Base-by-base conservation (phyloP, 2,113 vertebrate species). In the Pelvicachromis taeniatus region DNA sequence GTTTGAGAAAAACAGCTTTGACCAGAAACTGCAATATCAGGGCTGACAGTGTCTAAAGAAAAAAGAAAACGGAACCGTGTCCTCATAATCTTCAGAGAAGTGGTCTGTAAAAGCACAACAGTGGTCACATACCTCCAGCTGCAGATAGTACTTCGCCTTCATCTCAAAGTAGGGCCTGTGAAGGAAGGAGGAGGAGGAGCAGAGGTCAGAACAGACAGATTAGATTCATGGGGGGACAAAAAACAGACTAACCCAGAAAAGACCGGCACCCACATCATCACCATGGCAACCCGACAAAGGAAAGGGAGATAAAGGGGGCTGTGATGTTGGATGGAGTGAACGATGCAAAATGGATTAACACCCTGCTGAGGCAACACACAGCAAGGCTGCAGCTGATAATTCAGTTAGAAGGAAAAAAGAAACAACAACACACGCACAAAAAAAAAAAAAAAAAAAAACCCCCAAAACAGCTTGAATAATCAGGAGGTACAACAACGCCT, bases 91-190 rank as follows among this genome's bases (percentile, higher is more conserved):
- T 70, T 63, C 9, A 54, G 52, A 68, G 77, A 53, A 50, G 12
- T 1, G 77, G 50, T 45, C 4, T 59, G 11, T 48, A 13, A 75
- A 13, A 58, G 53, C 11, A 11, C 31, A 33, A 78, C 17, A 10
- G 21, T 9, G 9, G 7, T 48, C 42, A 84, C 91, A 9, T 96
- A 99, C 98, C 98, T 99, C 98, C 11, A 99, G 96, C 45, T 99
- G 97, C 35, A 99, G 95, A 3, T 99, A 99, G 93, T 97, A 99
- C 93, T 97, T 99, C 0, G 97, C 97, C 95, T 99, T 99, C 92
- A 99, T 96, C 94, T 99, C 98, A 96, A 99, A 99, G 93, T 99
- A 99, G 73, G 98, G 98, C 92, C 98, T 99, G 95, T 31, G 26
- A 85, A 86, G 84, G 83, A 94, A n/a, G 29, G 83, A 77, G 17